phyloP scores from a whole-genome alignment of 2,113 vertebrate genomes.

The Protobothrops mucrosquamatus region DNA sequence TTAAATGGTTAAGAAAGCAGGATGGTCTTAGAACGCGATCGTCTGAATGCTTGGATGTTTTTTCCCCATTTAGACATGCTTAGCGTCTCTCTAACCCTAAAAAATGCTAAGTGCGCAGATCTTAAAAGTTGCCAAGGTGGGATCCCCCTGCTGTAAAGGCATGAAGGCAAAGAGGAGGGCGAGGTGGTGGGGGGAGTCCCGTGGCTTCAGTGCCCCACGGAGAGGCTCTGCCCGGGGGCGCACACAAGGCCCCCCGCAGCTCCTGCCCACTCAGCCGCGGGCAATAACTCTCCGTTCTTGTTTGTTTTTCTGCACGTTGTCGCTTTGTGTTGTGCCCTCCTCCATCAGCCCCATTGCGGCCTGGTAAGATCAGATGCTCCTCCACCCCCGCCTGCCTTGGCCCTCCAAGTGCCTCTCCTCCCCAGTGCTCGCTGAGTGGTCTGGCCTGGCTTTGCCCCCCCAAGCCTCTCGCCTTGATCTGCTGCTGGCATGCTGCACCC shows the following conservation, averaged over 20 bases:
- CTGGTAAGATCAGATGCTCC: slow-evolving; percentile 75
- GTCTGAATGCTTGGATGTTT: background rate
- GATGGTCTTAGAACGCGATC: background rate
- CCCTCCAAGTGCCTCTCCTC: background rate
- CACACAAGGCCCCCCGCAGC: background rate
- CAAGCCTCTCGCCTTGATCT: background rate
- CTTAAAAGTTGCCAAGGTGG: background rate
- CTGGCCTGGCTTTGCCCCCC: background rate
- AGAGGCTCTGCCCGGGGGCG: background rate
- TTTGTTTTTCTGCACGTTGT: slow-evolving; percentile 40
- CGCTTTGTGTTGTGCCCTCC: slow-evolving; percentile 54
- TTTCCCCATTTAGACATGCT: background rate
- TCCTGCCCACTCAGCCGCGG: background rate
- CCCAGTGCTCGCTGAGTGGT: background rate
- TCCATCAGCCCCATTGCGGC: slow-evolving; percentile 77
- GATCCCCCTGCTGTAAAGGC: too few relatives aligned
- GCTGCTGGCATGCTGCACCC: background rate
- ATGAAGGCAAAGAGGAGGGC: background rate
- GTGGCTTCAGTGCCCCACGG: background rate
- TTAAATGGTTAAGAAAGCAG: background rate
- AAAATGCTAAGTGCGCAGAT: background rate
- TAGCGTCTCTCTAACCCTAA: background rate
- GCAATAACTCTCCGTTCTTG: background rate
- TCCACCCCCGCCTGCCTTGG: background rate
- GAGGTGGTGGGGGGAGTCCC: background rate